Evolutionary conservation across 1,140 invertebrate genomes (phyloP).

Genomic region (Micrasema minimum): DNA sequence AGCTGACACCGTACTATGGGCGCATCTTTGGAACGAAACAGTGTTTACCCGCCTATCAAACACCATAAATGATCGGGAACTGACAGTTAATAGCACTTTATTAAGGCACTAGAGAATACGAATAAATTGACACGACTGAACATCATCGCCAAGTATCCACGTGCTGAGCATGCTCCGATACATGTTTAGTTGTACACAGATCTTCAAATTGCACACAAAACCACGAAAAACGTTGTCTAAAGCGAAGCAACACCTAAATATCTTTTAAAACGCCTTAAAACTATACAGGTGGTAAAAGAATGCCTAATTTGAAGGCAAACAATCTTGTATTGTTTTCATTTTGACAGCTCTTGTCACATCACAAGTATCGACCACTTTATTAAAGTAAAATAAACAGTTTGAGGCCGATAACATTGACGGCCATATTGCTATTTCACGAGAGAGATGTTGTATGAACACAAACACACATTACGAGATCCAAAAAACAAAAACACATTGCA

Average conservation of each 20-base stretch:
- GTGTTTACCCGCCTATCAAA: background rate
- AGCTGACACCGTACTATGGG: conserved; percentile 1
- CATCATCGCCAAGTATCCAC: background rate
- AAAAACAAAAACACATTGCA: conserved; percentile 49
- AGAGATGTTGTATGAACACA: conserved; percentile 48
- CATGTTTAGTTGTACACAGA: background rate
- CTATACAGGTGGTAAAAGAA: conserved; percentile 34
- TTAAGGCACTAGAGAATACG: background rate
- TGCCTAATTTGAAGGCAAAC: conserved; percentile 12
- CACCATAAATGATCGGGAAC: background rate
- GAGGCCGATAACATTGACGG: conserved; percentile 45
- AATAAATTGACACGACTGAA: background rate
- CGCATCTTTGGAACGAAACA: conserved; percentile 6
- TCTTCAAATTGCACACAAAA: background rate
- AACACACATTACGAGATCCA: conserved; percentile 48
- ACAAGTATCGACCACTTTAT: conserved; percentile 20
- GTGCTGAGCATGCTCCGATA: conserved; percentile 29
- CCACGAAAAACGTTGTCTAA: background rate
- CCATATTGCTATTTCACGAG: conserved; percentile 45
- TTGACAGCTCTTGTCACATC: conserved; percentile 43
- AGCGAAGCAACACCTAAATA: background rate
- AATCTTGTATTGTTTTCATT: conserved; percentile 39
- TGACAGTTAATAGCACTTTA: background rate
- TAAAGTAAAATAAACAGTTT: conserved; percentile 35
- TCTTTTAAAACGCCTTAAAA: background rate